Conservation (phyloP, 2,797 vertebrate species). For the Sciurus carolinensis region DNA sequence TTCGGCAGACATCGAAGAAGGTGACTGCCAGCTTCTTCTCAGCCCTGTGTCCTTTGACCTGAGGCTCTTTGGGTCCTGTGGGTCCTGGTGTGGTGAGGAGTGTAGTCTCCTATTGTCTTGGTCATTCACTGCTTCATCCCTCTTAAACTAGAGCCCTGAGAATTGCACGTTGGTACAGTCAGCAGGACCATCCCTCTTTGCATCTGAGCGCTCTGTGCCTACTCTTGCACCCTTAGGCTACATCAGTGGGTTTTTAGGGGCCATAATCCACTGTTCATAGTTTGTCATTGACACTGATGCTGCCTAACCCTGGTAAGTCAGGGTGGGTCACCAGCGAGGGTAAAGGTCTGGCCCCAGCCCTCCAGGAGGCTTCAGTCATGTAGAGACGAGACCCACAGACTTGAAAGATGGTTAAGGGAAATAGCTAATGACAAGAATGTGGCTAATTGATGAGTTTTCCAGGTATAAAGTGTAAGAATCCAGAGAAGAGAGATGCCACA, state of each 20-base stretch:
- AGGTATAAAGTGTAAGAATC: not conserved
- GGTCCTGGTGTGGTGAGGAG: fast-evolving
- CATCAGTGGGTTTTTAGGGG: not conserved
- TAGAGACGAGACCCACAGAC: not conserved
- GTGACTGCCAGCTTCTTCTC: too few species aligned
- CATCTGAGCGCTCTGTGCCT: not conserved
- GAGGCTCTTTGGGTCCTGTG: not conserved
- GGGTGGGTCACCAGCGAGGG: too few species aligned
- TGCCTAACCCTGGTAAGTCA: not conserved
- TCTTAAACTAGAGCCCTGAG: not conserved
- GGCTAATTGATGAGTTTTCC: not conserved
- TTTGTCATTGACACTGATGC: too few species aligned
- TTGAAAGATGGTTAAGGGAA: not conserved
- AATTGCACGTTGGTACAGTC: not conserved
- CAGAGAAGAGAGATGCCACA: not conserved
- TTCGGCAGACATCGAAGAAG: not conserved
- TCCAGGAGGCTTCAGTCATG: not conserved
- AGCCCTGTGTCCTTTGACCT: not conserved
- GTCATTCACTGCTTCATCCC: too few species aligned
- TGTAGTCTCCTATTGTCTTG: fast-evolving
- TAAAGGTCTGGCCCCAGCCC: not conserved
- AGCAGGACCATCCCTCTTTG: too few species aligned
- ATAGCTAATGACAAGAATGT: not conserved
- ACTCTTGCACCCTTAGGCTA: not conserved
- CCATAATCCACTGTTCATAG: not conserved